A percentile compares a stretch with the other conserved stretches of the same genome.
These are phyloP conservation scores for Strigamia crassipes DNA, from an alignment of 2,888 invertebrate species.

Conservation along the genomic window DNA sequence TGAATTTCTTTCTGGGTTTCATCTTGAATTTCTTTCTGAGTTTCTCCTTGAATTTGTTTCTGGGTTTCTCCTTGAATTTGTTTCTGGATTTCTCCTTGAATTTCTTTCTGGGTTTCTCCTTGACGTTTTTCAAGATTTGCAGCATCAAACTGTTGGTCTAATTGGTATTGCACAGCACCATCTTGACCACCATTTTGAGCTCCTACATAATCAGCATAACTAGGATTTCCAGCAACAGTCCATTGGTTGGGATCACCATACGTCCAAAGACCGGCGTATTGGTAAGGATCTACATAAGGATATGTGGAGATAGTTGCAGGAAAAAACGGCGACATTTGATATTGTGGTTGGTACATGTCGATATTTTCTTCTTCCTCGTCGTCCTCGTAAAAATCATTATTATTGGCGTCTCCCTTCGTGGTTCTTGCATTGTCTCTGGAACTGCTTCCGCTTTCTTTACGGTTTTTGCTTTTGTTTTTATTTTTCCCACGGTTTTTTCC, in stretches of 20 bases:
- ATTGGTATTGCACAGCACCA: not conserved
- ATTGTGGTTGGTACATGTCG: conserved; percentile 46
- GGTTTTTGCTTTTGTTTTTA: too few relatives aligned
- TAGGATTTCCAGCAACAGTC: not conserved
- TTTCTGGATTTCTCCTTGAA: too few relatives aligned
- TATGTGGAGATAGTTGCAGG: conserved; percentile 18
- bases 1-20: not conserved
- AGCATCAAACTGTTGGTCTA: not conserved
- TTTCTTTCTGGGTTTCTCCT: not conserved
- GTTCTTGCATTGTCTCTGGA: conserved; percentile 39
- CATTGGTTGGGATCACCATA: conserved; percentile 35
- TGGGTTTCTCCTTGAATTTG: too few relatives aligned
- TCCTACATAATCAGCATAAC: not conserved
- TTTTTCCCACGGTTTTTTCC: not conserved
- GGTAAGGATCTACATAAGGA: conserved; percentile 46
- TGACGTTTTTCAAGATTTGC: not conserved
- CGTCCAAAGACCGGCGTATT: conserved; percentile 43
- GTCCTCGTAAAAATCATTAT: conserved; percentile 44
- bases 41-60: too few relatives aligned
- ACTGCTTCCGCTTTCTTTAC: not conserved
- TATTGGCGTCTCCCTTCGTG: conserved; percentile 12
- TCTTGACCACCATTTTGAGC: not conserved
- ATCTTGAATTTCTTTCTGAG: too few relatives aligned
- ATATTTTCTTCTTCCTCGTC: not conserved
- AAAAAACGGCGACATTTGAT: conserved; percentile 46